A percentile compares a stretch with the other conserved stretches of the same genome.
Evolutionary conservation across 1,140 invertebrate species (phyloP).

Genomic region (Pogonognathellus flavescens): DNA sequence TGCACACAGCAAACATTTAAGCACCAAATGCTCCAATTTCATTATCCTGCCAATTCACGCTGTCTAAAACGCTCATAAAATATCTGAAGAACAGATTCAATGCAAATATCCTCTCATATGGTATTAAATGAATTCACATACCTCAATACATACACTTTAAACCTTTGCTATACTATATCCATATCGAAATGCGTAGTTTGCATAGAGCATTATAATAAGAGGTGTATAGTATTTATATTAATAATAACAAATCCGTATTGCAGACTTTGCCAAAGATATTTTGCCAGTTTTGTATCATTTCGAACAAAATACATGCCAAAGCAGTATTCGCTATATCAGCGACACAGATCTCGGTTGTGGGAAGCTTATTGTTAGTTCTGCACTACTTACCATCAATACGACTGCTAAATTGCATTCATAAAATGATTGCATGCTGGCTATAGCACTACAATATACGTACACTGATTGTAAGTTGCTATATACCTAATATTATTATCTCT

Average conservation of each 20-base stretch:
- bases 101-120: no score
- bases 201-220: no score
- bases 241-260: no score
- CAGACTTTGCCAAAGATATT: no score
- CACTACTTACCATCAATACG: conserved; percentile 5
- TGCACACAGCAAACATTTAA: no score
- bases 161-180: no score
- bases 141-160: not conserved
- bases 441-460: not conserved
- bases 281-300: not conserved
- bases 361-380: conserved; percentile 29
- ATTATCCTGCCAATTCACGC: conserved; percentile 10
- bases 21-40: not conserved
- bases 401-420: not conserved
- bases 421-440: not conserved
- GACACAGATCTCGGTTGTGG: conserved; percentile 27
- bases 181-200: no score
- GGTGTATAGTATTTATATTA: no score
- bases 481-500: conserved; percentile 30
- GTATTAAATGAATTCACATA: not conserved
- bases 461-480: not conserved
- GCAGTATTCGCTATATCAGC: not conserved
- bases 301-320: conserved; percentile 11
- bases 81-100: not conserved
- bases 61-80: not conserved